These are phyloP conservation scores for Drosophila quinaria DNA, from an alignment of 2,888 invertebrate genomes.

Conservation along the genomic window DNA sequence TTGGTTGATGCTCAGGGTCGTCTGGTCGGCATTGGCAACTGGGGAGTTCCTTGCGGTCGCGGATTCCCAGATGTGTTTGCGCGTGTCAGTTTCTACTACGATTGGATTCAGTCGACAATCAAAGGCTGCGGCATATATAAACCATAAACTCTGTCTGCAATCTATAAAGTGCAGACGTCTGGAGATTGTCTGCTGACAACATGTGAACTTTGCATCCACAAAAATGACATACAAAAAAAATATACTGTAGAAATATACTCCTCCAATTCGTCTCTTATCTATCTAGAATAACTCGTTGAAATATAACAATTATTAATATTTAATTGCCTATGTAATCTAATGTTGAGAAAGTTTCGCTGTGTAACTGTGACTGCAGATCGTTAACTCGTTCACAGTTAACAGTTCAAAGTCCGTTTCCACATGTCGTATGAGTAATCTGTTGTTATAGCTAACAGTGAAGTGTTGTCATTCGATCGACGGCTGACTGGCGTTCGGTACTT, in stretches of 20 bases:
- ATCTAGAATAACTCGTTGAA: neutral
- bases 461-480: constrained; percentile 20
- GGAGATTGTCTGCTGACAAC: constrained; percentile 25
- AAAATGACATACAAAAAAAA: constrained; percentile 1
- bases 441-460: constrained; percentile 14
- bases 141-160: constrained; percentile 13
- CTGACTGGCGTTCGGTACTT: constrained; percentile 21
- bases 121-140: constrained; percentile 69
- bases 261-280: constrained; percentile 10
- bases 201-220: constrained; percentile 32
- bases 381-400: neutral
- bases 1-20: constrained; percentile 75
- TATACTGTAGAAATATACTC: neutral
- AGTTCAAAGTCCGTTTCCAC: constrained; percentile 53
- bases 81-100: constrained; percentile 77
- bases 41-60: constrained; percentile 83
- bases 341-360: constrained; percentile 30
- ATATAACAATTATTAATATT: constrained; percentile 12
- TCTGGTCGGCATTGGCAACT: constrained; percentile 83
- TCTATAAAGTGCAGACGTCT: constrained; percentile 58
- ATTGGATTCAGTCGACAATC: constrained; percentile 82
- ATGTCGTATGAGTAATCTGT: constrained; percentile 67
- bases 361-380: constrained; percentile 37
- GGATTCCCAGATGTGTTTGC: constrained; percentile 85
- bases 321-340: constrained; percentile 14